A percentile compares a stretch with the other conserved stretches of the same genome.
These are phyloP conservation scores for Anthonomus grandis DNA, from an alignment of 1,140 invertebrate species.

Conservation along the genomic window DNA sequence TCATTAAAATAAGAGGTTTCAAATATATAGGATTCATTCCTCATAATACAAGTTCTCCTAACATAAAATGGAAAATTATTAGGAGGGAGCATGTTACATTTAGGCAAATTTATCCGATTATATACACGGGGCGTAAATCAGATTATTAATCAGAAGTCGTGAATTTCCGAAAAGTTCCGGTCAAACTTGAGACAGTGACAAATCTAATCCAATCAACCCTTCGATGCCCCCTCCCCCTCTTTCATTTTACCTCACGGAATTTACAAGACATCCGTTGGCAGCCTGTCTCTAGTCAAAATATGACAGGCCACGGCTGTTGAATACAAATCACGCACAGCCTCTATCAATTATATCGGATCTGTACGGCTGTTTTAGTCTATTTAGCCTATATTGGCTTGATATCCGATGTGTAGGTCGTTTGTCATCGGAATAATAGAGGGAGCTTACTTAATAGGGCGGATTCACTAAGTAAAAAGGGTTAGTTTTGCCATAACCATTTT, in stretches of 20 bases:
- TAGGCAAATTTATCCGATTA: too few species aligned
- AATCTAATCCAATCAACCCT: conserved; percentile 25
- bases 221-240: conserved; percentile 1
- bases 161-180: conserved; percentile 24
- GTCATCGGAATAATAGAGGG: too few species aligned
- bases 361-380: conserved; percentile 20
- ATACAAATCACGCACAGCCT: conserved; percentile 25
- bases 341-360: conserved; percentile 26
- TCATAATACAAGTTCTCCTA: too few species aligned
- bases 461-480: too few species aligned
- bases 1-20: too few species aligned
- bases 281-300: conserved; percentile 23
- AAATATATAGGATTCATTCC: too few species aligned
- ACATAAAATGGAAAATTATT: too few species aligned
- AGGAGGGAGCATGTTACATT: too few species aligned
- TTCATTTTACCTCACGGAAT: conserved; percentile 21
- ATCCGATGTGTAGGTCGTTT: too few species aligned
- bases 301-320: conserved; percentile 23
- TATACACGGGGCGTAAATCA: too few species aligned
- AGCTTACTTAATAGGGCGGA: too few species aligned
- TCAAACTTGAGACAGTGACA: conserved; percentile 25
- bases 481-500: too few species aligned
- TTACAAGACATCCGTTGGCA: conserved; percentile 24
- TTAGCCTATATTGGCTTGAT: conserved; percentile 16
- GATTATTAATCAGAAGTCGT: conserved; percentile 15